Percentiles rank a stretch among this genome's conserved stretches.
phyloP scores from a whole-genome alignment of 2,113 vertebrate species.

The Clupea harengus region DNA sequence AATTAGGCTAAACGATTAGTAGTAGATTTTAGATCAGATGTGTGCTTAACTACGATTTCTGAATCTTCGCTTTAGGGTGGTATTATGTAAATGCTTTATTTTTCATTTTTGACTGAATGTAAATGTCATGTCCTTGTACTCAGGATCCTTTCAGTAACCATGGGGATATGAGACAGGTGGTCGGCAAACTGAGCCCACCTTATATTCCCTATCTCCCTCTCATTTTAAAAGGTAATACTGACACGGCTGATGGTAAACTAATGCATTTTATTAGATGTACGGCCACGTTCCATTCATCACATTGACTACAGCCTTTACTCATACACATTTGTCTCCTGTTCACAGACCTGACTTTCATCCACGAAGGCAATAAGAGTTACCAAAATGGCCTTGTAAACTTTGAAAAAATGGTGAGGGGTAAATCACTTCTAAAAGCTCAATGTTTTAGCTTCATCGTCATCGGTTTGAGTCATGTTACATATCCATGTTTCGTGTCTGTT shows the following conservation, averaged over 20 bases:
- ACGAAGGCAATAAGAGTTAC: slow-evolving; percentile 86
- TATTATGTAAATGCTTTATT: too few relatives aligned
- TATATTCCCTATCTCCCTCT: slow-evolving; percentile 93
- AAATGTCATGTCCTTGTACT: neutral
- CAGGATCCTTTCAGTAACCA: slow-evolving; percentile 94
- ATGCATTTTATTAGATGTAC: neutral
- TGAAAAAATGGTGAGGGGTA: slow-evolving; percentile 90
- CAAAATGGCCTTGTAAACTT: slow-evolving; percentile 91
- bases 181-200: slow-evolving; percentile 86
- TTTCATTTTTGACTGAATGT: too few relatives aligned
- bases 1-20: too few relatives aligned
- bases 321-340: neutral
- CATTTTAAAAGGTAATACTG: slow-evolving; percentile 85
- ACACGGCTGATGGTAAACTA: too few relatives aligned
- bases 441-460: too few relatives aligned
- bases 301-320: neutral
- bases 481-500: neutral
- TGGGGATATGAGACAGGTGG: slow-evolving; percentile 83
- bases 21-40: too few relatives aligned
- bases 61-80: too few relatives aligned
- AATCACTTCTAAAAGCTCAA: too few relatives aligned
- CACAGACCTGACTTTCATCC: slow-evolving; percentile 93
- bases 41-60: too few relatives aligned
- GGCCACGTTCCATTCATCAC: neutral
- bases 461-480: neutral